These are phyloP conservation scores for Drosophila oshimai DNA, from an alignment of 1,140 invertebrate genomes.

Conservation along the genomic window DNA sequence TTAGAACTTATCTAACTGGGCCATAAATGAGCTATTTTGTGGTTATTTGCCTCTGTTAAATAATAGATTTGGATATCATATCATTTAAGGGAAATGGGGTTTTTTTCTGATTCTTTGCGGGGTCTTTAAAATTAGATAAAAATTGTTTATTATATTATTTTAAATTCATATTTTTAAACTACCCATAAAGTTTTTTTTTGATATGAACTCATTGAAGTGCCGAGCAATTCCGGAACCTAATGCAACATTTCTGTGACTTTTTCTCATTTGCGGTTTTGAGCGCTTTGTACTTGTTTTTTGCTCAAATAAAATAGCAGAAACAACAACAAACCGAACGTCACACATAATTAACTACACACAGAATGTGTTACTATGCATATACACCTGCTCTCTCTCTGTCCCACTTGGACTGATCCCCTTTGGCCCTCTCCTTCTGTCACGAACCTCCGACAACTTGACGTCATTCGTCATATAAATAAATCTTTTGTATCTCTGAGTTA, in stretches of 20 bases:
- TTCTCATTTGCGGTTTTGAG: conserved; percentile 44
- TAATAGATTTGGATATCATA: not conserved
- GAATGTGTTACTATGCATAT: conserved; percentile 29
- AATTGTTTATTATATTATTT: too few relatives aligned
- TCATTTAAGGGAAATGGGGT: too few relatives aligned
- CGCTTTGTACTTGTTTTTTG: conserved; percentile 36
- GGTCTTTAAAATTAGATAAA: too few relatives aligned
- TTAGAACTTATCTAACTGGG: conserved; percentile 34
- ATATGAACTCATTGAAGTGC: not conserved
- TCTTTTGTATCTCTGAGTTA: conserved; percentile 3
- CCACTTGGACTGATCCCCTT: not conserved
- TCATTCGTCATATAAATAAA: conserved; percentile 58
- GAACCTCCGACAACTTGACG: conserved; percentile 50
- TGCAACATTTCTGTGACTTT: conserved; percentile 19
- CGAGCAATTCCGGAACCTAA: conserved; percentile 26
- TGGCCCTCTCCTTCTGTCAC: not conserved
- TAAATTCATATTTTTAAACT: too few relatives aligned
- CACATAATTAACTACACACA: conserved; percentile 57
- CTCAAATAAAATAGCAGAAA: conserved; percentile 22
- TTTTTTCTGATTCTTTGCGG: too few relatives aligned
- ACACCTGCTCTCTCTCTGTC: not conserved
- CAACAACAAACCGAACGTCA: conserved; percentile 42
- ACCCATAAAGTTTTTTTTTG: not conserved
- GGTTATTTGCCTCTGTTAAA: not conserved
- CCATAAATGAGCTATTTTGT: conserved; percentile 8